Conservation (phyloP, 1,140 invertebrate species). For the Drosophila auraria region DNA sequence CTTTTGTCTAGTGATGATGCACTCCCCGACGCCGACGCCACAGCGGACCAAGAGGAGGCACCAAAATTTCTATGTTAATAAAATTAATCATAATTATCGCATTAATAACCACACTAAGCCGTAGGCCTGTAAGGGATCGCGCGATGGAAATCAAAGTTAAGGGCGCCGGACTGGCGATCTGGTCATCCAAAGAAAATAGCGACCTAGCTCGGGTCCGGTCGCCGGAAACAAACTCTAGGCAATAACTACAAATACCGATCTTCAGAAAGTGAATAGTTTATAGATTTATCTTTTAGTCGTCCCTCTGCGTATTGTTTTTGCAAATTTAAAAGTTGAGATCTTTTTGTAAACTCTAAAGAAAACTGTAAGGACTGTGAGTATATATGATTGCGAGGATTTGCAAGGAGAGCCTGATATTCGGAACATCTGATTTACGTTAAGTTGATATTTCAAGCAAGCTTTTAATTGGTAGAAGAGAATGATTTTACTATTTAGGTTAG, state of each 20-base stretch:
- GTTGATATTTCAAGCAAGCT: slow-evolving; percentile 35
- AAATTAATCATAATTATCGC: slow-evolving; percentile 24
- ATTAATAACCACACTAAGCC: slow-evolving; percentile 14
- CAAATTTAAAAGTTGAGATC: slow-evolving; percentile 22
- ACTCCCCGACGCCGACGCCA: not conserved
- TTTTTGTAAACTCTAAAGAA: slow-evolving; percentile 16
- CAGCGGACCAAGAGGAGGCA: slow-evolving; percentile 11
- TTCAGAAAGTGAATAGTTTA: slow-evolving; percentile 42
- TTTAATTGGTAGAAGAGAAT: slow-evolving; percentile 27
- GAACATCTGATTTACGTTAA: slow-evolving; percentile 40
- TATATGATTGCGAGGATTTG: slow-evolving; percentile 8
- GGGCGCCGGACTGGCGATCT: slow-evolving; percentile 15
- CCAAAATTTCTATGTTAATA: slow-evolving; percentile 41
- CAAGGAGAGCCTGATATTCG: slow-evolving; percentile 36
- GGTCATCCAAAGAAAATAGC: slow-evolving; percentile 38
- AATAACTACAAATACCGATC: slow-evolving; percentile 42
- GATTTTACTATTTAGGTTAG: slow-evolving; percentile 41
- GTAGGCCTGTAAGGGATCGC: slow-evolving; percentile 17
- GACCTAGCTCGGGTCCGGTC: slow-evolving; percentile 22
- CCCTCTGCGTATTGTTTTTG: slow-evolving; percentile 13
- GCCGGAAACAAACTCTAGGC: slow-evolving; percentile 17
- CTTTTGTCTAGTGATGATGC: slow-evolving; percentile 44
- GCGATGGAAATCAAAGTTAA: slow-evolving; percentile 23
- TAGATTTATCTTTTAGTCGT: slow-evolving; percentile 20
- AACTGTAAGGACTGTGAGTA: slow-evolving; percentile 39